phyloP scores from a whole-genome alignment of 2,113 vertebrate genomes.

The Arenaria interpres region DNA sequence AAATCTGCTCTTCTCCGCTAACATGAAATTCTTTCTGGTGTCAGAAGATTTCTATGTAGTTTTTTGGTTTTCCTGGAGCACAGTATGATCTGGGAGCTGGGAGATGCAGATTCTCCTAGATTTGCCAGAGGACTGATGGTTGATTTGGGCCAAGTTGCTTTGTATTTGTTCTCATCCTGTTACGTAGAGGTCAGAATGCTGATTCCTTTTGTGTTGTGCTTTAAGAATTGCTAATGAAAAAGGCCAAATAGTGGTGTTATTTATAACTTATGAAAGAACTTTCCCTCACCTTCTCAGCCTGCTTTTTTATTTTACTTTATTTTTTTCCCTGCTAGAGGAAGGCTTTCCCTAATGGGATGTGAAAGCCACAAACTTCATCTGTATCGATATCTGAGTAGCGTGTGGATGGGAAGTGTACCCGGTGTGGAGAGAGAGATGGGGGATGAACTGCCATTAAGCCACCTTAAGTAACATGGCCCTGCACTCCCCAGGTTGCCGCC shows the following conservation, averaged over 20 bases:
- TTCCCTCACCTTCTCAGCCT: background rate
- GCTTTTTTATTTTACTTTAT: background rate
- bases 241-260: background rate
- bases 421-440: background rate
- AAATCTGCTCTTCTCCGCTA: background rate
- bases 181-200: background rate
- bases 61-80: background rate
- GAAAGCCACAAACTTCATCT: slow-evolving; percentile 15
- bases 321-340: background rate
- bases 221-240: slow-evolving; percentile 10
- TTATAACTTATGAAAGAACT: slow-evolving; percentile 2
- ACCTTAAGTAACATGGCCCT: background rate
- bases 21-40: background rate
- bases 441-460: background rate
- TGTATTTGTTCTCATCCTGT: background rate
- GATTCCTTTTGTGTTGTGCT: background rate
- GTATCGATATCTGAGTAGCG: background rate
- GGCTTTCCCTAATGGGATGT: background rate
- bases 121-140: background rate
- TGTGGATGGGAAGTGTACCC: background rate
- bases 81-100: background rate
- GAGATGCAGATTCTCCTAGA: background rate
- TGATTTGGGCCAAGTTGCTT: background rate
- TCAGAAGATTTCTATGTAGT: background rate
- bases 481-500: background rate